Evolutionary conservation across 2,113 vertebrate genomes (phyloP), one percentile per base, ranked within the genome.

Genomic region (Callorhinus ursinus): DNA sequence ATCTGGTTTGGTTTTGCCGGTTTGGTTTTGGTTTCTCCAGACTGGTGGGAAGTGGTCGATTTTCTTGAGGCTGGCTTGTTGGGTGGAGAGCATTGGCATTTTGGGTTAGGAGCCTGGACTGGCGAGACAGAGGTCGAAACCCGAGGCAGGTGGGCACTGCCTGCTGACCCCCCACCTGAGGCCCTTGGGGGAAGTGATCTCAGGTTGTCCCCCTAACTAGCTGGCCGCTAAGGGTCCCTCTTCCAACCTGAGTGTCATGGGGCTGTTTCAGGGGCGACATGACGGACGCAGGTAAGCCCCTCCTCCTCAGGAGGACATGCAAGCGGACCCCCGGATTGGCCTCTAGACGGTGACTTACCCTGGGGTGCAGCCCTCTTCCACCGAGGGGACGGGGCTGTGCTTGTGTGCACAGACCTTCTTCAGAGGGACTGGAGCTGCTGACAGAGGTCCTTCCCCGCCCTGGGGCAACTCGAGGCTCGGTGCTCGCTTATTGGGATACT

Each of bases 1-100:
- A 49, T 93, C 90, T 77, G 55, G n/a, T 93, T 88, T 94, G 77
- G 72, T 84, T 84, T 96, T 67, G 63, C 76, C 84, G 85, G 42
- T 80, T 59, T 77, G 31, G 28, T 51, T 67, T 74, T 84, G 72
- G 74, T 71, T 90, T 53, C 36, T 90, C 59, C 24, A 33, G 51
- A 74, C 19, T 51, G 21, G 24, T 31, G 31, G 26, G 59, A 24
- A 36, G 33, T 28, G 28, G 28, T 76, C 71, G 69, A 19, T 19
- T 22, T 76, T 24, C 65, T 88, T 13, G 4, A 82, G 88, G 59
- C 33, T 33, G 39, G 10, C 67, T 67, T 55, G n/a, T 49, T 2
- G 7, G 26, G 3, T 24, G 8, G 13, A 61, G 42, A 76, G 15
- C 26, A 0, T 2, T 33, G 31, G n/a, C 31, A 19, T 42, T 93